phyloP scores from a whole-genome alignment of 2,888 invertebrate genomes.

The Oxycera nigricornis region DNA sequence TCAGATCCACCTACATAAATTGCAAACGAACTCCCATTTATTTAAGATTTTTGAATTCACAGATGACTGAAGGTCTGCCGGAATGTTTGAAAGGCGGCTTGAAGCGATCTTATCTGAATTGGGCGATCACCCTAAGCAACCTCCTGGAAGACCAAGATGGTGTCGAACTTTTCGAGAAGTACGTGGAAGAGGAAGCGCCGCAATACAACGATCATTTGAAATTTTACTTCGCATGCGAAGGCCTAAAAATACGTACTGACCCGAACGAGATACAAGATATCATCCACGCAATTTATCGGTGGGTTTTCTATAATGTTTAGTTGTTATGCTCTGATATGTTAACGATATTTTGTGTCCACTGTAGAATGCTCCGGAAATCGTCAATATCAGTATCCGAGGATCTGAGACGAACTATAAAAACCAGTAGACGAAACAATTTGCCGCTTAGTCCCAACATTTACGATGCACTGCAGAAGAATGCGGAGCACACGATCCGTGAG shows the following conservation, averaged over 20 bases:
- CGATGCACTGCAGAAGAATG: constrained; percentile 82
- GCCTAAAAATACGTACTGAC: constrained; percentile 79
- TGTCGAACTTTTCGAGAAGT: constrained; percentile 83
- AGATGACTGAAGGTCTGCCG: constrained; percentile 62
- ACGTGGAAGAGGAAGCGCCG: constrained; percentile 79
- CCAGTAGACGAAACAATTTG: constrained; percentile 74
- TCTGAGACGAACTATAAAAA: constrained; percentile 78
- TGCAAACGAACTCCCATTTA: too few species aligned
- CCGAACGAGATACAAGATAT: constrained; percentile 75
- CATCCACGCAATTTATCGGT: constrained; percentile 85
- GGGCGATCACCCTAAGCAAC: constrained; percentile 85
- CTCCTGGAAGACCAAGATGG: constrained; percentile 91
- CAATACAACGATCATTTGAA: constrained; percentile 81
- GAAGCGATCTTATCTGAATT: constrained; percentile 78
- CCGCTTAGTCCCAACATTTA: constrained; percentile 80
- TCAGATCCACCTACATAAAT: too few species aligned
- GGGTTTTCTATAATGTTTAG: constrained; percentile 7
- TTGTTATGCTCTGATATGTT: background rate
- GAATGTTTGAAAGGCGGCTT: constrained; percentile 63
- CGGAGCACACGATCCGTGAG: constrained; percentile 81
- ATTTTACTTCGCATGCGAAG: constrained; percentile 95
- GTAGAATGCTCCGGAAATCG: constrained; percentile 79
- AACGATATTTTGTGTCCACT: constrained; percentile 49
- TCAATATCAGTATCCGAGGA: constrained; percentile 84
- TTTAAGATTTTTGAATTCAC: too few species aligned